phyloP scores from a whole-genome alignment of 2,113 vertebrate genomes.

The Pollachius pollachius region DNA sequence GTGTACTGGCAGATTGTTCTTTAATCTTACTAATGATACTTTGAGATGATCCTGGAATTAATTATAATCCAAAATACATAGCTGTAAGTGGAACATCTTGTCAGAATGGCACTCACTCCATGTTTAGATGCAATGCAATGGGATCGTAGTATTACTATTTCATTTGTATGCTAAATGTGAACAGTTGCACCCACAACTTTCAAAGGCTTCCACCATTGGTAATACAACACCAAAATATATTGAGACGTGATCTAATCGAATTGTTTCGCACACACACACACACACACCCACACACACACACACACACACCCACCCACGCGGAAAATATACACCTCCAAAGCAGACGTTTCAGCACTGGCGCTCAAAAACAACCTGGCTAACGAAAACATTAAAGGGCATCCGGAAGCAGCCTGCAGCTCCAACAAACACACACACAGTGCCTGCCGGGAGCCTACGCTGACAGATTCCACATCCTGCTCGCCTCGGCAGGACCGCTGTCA shows the following conservation, averaged over 20 bases:
- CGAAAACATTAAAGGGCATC: constrained; percentile 19
- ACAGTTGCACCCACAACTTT: too few species aligned
- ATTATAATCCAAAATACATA: neutral
- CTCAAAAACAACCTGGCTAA: constrained; percentile 9
- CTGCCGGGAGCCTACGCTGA: constrained; percentile 19
- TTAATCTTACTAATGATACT: constrained; percentile 20
- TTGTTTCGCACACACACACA: neutral
- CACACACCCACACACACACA: too few species aligned
- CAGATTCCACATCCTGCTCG: constrained; percentile 29
- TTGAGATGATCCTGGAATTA: constrained; percentile 12
- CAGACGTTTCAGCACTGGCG: neutral
- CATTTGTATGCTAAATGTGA: too few species aligned
- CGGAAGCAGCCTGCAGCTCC: neutral
- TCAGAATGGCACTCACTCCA: neutral
- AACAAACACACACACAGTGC: constrained; percentile 19
- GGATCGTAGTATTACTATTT: neutral
- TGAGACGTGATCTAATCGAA: neutral
- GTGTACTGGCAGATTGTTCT: constrained; percentile 16
- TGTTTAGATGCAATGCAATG: neutral
- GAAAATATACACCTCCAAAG: constrained; percentile 5
- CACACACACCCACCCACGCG: constrained; percentile 14
- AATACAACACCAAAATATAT: neutral
- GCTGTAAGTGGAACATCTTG: neutral
- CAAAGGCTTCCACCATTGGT: neutral
- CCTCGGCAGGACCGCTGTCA: constrained; percentile 16